A percentile compares a stretch with the other conserved stretches of the same genome.
Conservation (phyloP, 2,797 vertebrate species). For the Alauda arvensis region DNA sequence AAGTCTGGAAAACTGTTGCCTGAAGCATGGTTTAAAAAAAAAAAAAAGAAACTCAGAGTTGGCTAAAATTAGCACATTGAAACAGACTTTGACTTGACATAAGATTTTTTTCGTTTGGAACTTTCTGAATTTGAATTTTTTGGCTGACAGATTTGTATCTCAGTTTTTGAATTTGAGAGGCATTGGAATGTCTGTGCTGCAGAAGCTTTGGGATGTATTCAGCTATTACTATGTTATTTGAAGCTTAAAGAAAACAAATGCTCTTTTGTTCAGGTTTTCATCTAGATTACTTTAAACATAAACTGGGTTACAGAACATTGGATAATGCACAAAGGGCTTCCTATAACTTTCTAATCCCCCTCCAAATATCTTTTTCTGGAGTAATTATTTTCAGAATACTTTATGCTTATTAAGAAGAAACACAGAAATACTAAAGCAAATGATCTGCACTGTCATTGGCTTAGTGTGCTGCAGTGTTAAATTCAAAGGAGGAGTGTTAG, state of each 20-base stretch:
- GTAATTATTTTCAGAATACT: neutral
- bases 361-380: neutral
- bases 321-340: neutral
- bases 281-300: neutral
- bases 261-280: slow-evolving; percentile 4
- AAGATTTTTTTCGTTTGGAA: neutral
- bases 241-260: neutral
- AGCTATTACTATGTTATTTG: neutral
- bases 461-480: neutral
- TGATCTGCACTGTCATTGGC: neutral
- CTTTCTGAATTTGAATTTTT: neutral
- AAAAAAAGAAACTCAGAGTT: neutral
- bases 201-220: neutral
- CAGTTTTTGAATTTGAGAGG: neutral
- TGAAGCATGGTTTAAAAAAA: neutral
- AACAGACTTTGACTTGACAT: neutral
- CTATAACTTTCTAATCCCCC: neutral
- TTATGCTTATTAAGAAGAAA: neutral
- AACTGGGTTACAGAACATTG: neutral
- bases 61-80: neutral
- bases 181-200: neutral
- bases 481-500: neutral
- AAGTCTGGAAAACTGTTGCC: neutral
- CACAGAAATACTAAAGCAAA: neutral
- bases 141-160: neutral